phyloP scores from a whole-genome alignment of 2,797 vertebrate species.

The Cyclopterus lumpus region DNA sequence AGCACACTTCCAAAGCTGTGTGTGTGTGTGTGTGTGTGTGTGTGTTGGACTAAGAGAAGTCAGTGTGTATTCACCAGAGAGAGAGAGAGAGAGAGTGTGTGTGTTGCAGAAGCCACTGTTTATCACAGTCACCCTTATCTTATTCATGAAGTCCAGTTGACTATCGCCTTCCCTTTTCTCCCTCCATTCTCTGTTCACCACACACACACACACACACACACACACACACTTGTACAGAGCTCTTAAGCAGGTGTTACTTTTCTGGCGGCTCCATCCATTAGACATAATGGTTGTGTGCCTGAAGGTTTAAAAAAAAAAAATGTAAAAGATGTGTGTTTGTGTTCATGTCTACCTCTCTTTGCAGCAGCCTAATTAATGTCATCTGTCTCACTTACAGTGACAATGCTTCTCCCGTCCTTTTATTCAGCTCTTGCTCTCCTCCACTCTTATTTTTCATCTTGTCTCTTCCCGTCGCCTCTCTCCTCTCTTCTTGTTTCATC shows the following conservation, averaged over 20 bases:
- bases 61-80: background rate
- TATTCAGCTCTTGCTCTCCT: conserved; percentile 11
- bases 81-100: too few relatives aligned
- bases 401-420: conserved; percentile 29
- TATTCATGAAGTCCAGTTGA: conserved; percentile 53
- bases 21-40: conserved; percentile 14
- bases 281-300: conserved; percentile 49
- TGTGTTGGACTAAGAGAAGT: background rate
- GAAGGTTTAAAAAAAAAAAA: conserved; percentile 28
- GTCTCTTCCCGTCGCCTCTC: conserved; percentile 29
- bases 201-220: conserved; percentile 9
- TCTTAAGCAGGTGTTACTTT: conserved; percentile 62
- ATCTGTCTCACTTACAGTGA: conserved; percentile 71
- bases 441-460: background rate
- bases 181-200: background rate
- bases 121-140: conserved; percentile 60
- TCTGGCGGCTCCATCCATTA: conserved; percentile 62
- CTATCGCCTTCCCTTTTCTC: conserved; percentile 18
- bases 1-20: conserved; percentile 33
- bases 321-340: conserved; percentile 3
- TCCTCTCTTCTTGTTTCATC: conserved; percentile 25
- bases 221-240: conserved; percentile 25
- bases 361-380: conserved; percentile 73
- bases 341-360: conserved; percentile 54
- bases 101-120: conserved; percentile 35